Base-by-base conservation (phyloP, 2,888 invertebrate genomes). In the Carterocephalus palaemon region DNA sequence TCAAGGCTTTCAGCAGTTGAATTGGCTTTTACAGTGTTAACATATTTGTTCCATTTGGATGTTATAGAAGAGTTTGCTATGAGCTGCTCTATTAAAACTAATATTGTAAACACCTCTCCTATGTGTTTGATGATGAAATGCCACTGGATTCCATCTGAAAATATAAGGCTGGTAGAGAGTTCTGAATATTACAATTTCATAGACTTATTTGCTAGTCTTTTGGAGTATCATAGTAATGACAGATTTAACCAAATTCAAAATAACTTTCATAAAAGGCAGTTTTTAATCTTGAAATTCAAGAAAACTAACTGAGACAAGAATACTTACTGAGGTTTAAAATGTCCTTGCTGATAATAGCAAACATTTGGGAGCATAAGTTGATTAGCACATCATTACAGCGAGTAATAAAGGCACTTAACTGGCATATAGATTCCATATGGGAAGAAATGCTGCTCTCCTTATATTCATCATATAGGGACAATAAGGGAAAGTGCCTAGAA, bases 21-120 rank as follows among this genome's bases (percentile, higher is more conserved):
- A 42, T 93, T 89, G 17, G 91, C 90, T 55, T 91, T 90, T 0
- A 96, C 81, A 64, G 91, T 90, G 73, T 93, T 90, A 64, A 92
- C 90, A 64, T 95, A 97, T 16, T 90, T 86, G 39, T 89, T 89
- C 95, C 96, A 97, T 67, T 93, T 93, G 15, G 68, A 62, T 32
- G 69, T 47, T 26, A 85, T 49, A 16, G 75, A 65, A 47, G 77
- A 76, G 48, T 70, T 79, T 17, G 80, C 75, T 60, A 62, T 91
- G 80, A 85, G 56, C 24, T 77, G 60, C 59, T 96, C 96, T 45
- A 96, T 78, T 7, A 90, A 86, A 12, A 92, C 75, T 10, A 93
- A 70, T 41, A 91, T 81, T n/a, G 90, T 81, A 53, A 93, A 88
- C 15, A 93, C 65, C 62, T 92, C 91, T n/a, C 90, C 88, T 56